These are phyloP conservation scores for Dendroctonus ponderosae DNA, from an alignment of 1,140 invertebrate genomes.

Conservation along the genomic window DNA sequence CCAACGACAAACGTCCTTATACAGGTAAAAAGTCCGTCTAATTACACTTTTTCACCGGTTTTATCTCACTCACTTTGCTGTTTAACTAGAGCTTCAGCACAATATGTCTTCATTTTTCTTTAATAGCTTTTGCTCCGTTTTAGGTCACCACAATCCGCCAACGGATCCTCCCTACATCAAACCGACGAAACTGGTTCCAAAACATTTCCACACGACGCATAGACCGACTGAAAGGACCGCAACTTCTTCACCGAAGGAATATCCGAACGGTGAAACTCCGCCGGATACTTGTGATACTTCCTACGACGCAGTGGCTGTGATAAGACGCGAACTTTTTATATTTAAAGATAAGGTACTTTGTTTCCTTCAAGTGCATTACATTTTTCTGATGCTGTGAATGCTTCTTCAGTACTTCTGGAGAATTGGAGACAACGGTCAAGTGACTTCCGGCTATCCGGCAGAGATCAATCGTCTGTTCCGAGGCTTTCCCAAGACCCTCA, in stretches of 20 bases:
- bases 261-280: conserved; percentile 25
- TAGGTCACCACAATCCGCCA: conserved; percentile 17
- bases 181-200: conserved; percentile 5
- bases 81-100: too few relatives aligned
- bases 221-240: conserved; percentile 39
- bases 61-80: too few relatives aligned
- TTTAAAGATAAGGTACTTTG: conserved; percentile 75
- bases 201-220: too few relatives aligned
- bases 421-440: conserved; percentile 64
- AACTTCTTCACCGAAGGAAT: conserved; percentile 31
- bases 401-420: conserved; percentile 77
- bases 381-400: conserved; percentile 4
- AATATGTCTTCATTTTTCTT: too few relatives aligned
- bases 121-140: not conserved
- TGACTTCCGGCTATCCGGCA: conserved; percentile 72
- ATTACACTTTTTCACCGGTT: too few relatives aligned
- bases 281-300: conserved; percentile 76
- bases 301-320: conserved; percentile 86
- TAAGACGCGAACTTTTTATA: conserved; percentile 83
- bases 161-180: conserved; percentile 2
- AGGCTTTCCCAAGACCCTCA: conserved; percentile 69
- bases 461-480: conserved; percentile 73
- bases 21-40: conserved; percentile 9
- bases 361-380: not conserved
- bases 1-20: conserved; percentile 17